A percentile compares a stretch with the other conserved stretches of the same genome.
Evolutionary conservation across 2,888 invertebrate species (phyloP).

Genomic region (Incurvaria masculella): DNA sequence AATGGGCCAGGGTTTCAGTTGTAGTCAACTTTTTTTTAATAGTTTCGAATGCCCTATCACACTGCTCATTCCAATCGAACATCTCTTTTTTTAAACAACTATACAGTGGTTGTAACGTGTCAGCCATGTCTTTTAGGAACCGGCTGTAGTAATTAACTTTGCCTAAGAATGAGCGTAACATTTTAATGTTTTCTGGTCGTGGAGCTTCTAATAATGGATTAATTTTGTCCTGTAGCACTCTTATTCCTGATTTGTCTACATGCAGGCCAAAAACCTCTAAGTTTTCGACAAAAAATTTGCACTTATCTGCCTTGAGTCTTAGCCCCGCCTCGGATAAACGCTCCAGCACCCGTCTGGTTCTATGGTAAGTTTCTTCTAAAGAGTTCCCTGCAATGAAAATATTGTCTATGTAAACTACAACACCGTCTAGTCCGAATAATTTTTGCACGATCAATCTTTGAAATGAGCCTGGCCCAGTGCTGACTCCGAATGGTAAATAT

Average conservation of each 20-base stretch:
- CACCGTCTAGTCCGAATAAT: not conserved
- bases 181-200: not conserved
- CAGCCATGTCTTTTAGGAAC: not conserved
- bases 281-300: not conserved
- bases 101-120: not conserved
- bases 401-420: not conserved
- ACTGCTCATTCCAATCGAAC: conserved; percentile 1
- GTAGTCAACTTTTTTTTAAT: not conserved
- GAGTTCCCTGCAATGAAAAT: not conserved
- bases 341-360: not conserved
- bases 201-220: not conserved
- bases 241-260: not conserved
- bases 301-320: not conserved
- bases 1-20: not conserved
- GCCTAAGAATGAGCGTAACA: not conserved
- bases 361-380: not conserved
- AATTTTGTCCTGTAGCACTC: not conserved
- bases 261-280: not conserved
- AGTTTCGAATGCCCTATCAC: not conserved
- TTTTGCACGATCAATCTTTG: not conserved
- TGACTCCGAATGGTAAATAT: not conserved
- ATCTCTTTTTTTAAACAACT: conserved; percentile 1
- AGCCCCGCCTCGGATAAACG: not conserved
- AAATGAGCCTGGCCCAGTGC: not conserved
- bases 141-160: conserved; percentile 1